Evolutionary conservation across 1,140 invertebrate species (phyloP).

Genomic region (Physella acuta): DNA sequence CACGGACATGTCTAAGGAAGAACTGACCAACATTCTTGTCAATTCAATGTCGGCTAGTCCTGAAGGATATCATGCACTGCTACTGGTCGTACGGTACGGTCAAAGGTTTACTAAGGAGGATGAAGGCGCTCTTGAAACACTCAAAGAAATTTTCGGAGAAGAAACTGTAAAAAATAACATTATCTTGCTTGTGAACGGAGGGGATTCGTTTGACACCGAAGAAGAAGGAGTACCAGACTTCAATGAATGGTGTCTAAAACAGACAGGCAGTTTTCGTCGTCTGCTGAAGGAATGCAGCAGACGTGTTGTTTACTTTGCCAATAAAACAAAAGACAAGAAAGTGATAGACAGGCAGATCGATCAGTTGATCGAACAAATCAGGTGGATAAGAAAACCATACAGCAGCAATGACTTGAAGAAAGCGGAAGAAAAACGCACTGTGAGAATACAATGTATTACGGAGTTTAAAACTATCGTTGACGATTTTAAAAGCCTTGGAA

Average conservation of each 20-base stretch:
- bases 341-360: neutral
- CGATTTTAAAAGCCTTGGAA: too few relatives aligned
- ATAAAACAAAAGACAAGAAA: neutral
- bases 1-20: neutral
- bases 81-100: neutral
- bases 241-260: neutral
- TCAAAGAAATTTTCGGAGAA: conserved; percentile 12
- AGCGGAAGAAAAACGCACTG: too few relatives aligned
- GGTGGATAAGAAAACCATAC: neutral
- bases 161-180: conserved; percentile 2
- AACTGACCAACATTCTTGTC: neutral
- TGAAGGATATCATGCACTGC: neutral
- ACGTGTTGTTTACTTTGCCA: neutral
- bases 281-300: neutral
- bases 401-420: too few relatives aligned
- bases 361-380: neutral
- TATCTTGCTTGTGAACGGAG: conserved; percentile 5
- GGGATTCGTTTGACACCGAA: conserved; percentile 7
- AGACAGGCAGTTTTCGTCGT: neutral
- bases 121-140: neutral
- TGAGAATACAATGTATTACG: too few relatives aligned
- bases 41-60: neutral
- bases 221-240: neutral
- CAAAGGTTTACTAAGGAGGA: neutral
- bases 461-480: too few relatives aligned